Base-by-base conservation (phyloP, 1,140 invertebrate genomes). In the Sycophila sp. region DNA sequence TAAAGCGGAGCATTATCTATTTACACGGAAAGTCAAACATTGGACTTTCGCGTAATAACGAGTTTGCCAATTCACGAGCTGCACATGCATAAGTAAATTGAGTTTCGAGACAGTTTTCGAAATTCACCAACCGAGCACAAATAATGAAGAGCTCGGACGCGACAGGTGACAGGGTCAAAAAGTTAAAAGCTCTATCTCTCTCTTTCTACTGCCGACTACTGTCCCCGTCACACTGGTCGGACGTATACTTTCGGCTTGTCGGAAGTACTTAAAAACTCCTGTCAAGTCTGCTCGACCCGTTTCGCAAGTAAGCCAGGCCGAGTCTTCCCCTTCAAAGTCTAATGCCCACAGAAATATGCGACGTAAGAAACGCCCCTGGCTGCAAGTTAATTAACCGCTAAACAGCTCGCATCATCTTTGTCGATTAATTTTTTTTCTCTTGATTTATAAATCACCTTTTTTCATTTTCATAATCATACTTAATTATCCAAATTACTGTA, bases 141-240 rank as follows among this genome's bases (percentile, higher is more conserved):
- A 59, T 51, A 69, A 70, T 55, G 58, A 70, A 70, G 59, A 56
- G 59, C 59, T 70, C 49, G 68, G 68, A 63, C 68, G 53, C 47
- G 67, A 72, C 78, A 80, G 80, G 80, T 80, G 80, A 80, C 67
- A 69, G 68, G 78, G 78, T 82, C 75, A 75, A 76, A 71, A 80
- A 82, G 76, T 82, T 79, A 77, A 81, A 73, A 80, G 74, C 75
- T 80, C 69, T 45, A 4, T 0, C 40, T 42, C 40, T 42, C 40
- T 76, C 71, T 63, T 76, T 51, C 13, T 22, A 11, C 40, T 42
- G 32, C n/a, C 22, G 17, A 59, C 36, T 42, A 28, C 40, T 42
- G 32, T 64, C 55, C 30, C 45, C 17, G 15, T 28, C n/a, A 10
- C n/a, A 56, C 64, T 24, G 64, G 36, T 56, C 15, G 11, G 15